These are phyloP conservation scores for Pteruthius melanotis DNA, from an alignment of 2,113 vertebrate genomes.

Conservation along the genomic window DNA sequence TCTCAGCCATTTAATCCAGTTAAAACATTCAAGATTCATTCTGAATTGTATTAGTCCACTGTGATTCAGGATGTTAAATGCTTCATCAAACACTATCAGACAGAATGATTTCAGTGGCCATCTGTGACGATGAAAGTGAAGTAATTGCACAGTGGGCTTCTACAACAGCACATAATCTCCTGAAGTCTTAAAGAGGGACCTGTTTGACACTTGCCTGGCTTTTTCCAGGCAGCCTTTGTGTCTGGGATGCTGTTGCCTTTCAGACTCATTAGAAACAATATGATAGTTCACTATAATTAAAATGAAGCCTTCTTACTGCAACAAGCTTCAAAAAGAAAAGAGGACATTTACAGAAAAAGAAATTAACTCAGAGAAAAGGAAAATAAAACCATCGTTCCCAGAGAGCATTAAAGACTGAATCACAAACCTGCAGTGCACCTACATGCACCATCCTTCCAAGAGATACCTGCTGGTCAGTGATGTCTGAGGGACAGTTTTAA, in stretches of 20 bases:
- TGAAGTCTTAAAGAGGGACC: neutral
- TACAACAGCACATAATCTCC: neutral
- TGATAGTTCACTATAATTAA: neutral
- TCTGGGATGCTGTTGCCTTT: neutral
- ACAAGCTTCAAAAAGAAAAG: neutral
- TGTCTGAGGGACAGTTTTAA: neutral
- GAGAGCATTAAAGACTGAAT: neutral
- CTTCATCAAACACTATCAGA: constrained; percentile 9
- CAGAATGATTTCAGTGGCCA: neutral
- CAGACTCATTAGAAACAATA: neutral
- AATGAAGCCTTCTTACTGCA: neutral
- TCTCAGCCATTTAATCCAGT: neutral
- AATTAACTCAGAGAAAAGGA: neutral
- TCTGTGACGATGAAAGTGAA: neutral
- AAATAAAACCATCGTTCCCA: neutral
- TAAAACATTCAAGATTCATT: neutral
- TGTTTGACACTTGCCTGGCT: neutral
- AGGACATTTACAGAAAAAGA: neutral
- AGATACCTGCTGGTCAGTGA: neutral
- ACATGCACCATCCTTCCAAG: neutral
- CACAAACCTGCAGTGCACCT: neutral
- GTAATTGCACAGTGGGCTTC: neutral
- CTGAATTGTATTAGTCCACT: neutral
- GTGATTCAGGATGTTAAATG: neutral
- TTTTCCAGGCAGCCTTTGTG: neutral